Base-by-base conservation (phyloP, 2,113 vertebrate species). In the Hepsetus odoe region DNA sequence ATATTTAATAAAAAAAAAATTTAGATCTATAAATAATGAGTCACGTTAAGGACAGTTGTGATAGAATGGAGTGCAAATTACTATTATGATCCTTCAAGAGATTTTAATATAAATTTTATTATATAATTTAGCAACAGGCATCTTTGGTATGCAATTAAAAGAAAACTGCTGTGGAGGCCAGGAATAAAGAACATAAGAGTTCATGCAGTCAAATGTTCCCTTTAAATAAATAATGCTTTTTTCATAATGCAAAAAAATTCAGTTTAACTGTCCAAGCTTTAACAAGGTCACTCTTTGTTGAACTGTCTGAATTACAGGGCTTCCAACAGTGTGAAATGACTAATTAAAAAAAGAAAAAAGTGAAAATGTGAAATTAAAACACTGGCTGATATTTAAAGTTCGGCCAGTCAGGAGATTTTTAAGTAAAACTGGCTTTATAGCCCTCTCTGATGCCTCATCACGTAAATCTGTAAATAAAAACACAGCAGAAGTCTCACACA, bases 71-170 rank as follows among this genome's bases (percentile, higher is more conserved):
- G n/a, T n/a, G n/a, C n/a, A n/a, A n/a, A n/a, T n/a, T n/a, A n/a
- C n/a, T n/a, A n/a, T n/a, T n/a, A n/a, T n/a, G n/a, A n/a, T n/a
- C n/a, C n/a, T n/a, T n/a, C n/a, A n/a, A n/a, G n/a, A 59, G n/a
- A 59, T 59, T 30, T 59, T 4, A 59, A 59, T 32, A 20, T 40
- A 26, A 26, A 4, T 10, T 66, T 38, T 40, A 76, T 76, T 66
- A 35, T 55, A 76, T 53, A 66, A 28, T 66, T 53, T 35, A 76
- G 32, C 12, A 32, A 66, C 22, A 66, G 64, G 61, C 46, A 66
- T 6, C 14, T n/a, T 46, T 38, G 35, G n/a, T 33, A 65, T 22
- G 28, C 18, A 51, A 76, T 66, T 38, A 75, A 75, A 75, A 75
- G 5, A 76, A 76, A 66, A 66, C 7, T 49, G 14, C 22, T 38